Percentiles rank a stretch among this genome's conserved stretches.
These are phyloP conservation scores for Steatornis caripensis DNA, from an alignment of 2,113 vertebrate species.

Conservation along the genomic window DNA sequence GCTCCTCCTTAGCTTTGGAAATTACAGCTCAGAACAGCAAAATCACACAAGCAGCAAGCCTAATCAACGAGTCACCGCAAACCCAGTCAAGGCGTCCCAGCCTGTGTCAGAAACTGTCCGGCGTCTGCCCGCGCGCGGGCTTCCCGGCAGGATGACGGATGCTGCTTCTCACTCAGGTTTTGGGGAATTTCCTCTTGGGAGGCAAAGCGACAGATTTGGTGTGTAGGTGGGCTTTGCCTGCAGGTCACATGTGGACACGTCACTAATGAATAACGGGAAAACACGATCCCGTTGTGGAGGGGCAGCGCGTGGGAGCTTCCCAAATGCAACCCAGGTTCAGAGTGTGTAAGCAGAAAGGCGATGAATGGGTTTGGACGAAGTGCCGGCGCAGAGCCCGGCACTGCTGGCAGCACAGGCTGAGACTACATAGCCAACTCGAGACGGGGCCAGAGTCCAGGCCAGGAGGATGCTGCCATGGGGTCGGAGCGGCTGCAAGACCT, in stretches of 20 bases:
- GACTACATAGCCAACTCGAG: fast-evolving
- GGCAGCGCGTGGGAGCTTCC: background rate
- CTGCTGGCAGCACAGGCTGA: no score
- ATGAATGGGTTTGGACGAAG: background rate
- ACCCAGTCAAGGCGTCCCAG: background rate
- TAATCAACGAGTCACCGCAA: background rate
- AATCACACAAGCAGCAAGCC: background rate
- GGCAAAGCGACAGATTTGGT: background rate
- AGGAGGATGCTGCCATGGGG: background rate
- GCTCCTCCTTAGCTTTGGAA: background rate
- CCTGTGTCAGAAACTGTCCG: fast-evolving
- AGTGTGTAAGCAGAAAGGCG: background rate
- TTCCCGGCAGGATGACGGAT: background rate
- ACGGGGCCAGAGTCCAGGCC: no score
- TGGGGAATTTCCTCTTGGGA: background rate
- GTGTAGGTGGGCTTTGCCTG: background rate
- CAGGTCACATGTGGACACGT: background rate
- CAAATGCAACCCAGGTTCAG: background rate
- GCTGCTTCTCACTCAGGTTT: background rate
- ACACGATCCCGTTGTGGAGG: background rate
- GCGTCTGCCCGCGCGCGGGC: fast-evolving
- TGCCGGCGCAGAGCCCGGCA: no score
- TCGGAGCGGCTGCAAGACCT: fast-evolving
- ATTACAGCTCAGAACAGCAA: background rate
- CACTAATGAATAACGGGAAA: background rate